Evolutionary conservation across 2,888 invertebrate species (phyloP).

Genomic region (Epirrita christyi): DNA sequence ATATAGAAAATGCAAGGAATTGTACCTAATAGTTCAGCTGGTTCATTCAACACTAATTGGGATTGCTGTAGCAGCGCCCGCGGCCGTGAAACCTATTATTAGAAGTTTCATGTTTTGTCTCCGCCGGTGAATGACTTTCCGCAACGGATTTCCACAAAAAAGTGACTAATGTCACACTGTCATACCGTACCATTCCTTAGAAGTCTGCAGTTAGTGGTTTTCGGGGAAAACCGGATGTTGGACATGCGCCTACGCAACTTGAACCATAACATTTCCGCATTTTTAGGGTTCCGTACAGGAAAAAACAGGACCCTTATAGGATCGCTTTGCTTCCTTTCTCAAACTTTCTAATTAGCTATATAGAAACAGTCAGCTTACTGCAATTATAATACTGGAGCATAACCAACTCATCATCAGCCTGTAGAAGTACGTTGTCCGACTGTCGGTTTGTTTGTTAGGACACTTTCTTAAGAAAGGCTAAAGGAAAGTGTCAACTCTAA

Average conservation of each 20-base stretch:
- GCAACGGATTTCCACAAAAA: constrained; percentile 44
- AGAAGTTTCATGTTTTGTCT: constrained; percentile 69
- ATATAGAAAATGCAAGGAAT: constrained; percentile 21
- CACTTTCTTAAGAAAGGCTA: too few relatives aligned
- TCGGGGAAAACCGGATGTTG: neutral
- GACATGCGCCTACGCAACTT: neutral
- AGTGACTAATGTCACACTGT: constrained; percentile 28
- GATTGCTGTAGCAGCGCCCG: constrained; percentile 18
- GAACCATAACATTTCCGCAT: too few relatives aligned
- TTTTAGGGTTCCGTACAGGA: too few relatives aligned
- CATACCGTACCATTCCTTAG: constrained; percentile 19
- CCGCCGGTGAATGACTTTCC: constrained; percentile 57
- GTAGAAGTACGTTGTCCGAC: too few relatives aligned
- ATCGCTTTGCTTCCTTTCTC: too few relatives aligned
- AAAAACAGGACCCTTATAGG: too few relatives aligned
- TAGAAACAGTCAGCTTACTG: too few relatives aligned
- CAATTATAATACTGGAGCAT: too few relatives aligned
- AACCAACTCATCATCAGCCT: too few relatives aligned
- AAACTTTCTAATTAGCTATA: too few relatives aligned
- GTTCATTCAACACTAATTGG: constrained; percentile 22
- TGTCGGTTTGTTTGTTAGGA: too few relatives aligned
- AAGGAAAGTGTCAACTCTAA: too few relatives aligned
- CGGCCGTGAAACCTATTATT: constrained; percentile 69
- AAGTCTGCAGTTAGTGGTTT: constrained; percentile 8
- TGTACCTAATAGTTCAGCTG: constrained; percentile 11